Conservation (phyloP, 2,113 vertebrate genomes). For the Psettodes erumei region DNA sequence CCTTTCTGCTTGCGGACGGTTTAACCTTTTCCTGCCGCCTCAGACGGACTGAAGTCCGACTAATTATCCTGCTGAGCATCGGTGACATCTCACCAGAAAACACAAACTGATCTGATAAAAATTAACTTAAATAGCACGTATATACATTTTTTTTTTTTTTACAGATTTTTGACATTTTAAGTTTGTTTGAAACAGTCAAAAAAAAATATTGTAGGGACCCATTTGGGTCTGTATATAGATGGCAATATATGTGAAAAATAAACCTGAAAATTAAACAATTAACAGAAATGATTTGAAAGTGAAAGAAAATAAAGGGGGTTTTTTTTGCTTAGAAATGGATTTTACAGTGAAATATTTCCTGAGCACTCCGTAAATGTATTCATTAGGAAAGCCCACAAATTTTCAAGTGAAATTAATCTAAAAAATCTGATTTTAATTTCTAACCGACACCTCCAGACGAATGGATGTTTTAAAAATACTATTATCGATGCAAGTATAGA, state of each 20-base stretch:
- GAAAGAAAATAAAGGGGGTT: neutral
- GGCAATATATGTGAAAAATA: too few relatives aligned
- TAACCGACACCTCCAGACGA: too few relatives aligned
- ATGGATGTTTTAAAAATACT: too few relatives aligned
- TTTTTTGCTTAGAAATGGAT: neutral
- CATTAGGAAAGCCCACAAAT: neutral
- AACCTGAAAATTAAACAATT: neutral
- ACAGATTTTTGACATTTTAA: neutral
- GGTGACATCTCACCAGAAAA: neutral
- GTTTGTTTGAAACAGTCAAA: neutral
- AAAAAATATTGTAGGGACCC: too few relatives aligned
- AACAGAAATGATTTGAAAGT: neutral
- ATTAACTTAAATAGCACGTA: too few relatives aligned
- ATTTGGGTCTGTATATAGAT: too few relatives aligned
- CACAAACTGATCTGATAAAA: neutral
- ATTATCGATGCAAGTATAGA: too few relatives aligned
- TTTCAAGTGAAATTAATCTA: too few relatives aligned
- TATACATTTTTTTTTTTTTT: too few relatives aligned
- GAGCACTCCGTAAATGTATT: neutral
- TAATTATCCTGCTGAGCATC: conserved; percentile 18
- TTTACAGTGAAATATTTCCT: neutral
- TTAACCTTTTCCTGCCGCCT: conserved; percentile 44
- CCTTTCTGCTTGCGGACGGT: conserved; percentile 47
- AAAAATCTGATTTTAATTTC: too few relatives aligned
- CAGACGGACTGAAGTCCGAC: neutral